Evolutionary conservation across 2,113 vertebrate species (phyloP).

Genomic region (Phaethon lepturus): DNA sequence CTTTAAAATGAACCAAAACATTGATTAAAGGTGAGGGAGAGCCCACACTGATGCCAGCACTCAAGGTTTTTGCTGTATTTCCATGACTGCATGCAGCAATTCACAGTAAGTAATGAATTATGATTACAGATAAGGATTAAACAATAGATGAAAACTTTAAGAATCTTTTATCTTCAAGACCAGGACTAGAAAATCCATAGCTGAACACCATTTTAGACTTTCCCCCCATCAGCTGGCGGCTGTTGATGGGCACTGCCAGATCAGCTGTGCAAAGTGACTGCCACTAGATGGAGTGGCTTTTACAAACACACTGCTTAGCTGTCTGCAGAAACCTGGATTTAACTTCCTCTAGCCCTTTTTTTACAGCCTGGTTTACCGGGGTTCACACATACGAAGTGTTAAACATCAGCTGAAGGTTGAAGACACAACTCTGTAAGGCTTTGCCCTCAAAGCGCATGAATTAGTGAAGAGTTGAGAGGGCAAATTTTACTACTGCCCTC

Average conservation of each 20-base stretch:
- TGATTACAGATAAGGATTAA: not conserved
- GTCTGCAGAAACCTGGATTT: not conserved
- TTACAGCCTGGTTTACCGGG: not conserved
- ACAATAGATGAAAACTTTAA: not conserved
- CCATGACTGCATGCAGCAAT: not conserved
- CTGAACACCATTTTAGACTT: not conserved
- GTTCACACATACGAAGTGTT: not conserved
- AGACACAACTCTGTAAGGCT: not conserved
- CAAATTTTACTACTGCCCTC: not conserved
- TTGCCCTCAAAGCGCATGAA: not conserved
- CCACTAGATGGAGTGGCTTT: constrained; percentile 74
- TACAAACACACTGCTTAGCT: not conserved
- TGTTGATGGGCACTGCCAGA: not conserved
- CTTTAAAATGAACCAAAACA: not conserved
- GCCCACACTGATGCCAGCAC: accelerated
- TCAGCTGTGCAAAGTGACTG: constrained; percentile 48
- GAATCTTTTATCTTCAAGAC: not conserved
- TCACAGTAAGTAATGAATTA: not conserved
- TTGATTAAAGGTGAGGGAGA: not conserved
- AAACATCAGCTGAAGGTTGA: not conserved
- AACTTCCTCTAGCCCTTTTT: not conserved
- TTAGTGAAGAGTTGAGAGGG: not conserved
- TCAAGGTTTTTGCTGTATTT: not conserved
- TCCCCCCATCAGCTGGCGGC: not conserved
- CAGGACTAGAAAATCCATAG: not conserved